Base-by-base conservation (phyloP, 2,113 vertebrate species). In the Actenoides hombroni region DNA sequence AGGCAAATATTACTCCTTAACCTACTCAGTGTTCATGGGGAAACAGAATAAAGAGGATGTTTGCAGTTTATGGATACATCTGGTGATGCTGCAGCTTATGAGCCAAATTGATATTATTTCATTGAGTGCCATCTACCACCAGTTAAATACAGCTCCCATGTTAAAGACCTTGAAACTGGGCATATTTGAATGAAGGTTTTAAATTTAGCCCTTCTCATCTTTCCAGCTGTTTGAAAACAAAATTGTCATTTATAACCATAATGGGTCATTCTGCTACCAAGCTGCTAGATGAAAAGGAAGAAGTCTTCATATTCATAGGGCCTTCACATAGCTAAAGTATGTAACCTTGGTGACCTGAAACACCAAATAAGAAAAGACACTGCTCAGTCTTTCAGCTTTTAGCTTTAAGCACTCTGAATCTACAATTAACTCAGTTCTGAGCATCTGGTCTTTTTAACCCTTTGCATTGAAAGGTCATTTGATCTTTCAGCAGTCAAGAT, bases 381-480 rank as follows among this genome's bases (percentile, higher is more conserved):
- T 9, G 9, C 35, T 83, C 51, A 51, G 60, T 39, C 74, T 91
- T 92, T 89, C 61, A 84, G 31, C 7, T 39, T 93, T 77, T 86
- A 63, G 33, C 29, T 90, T 77, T 51, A 69, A 69, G 82, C 35
- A 69, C 63, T 96, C 76, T 82, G 56, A 95, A 96, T 95, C 57
- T 35, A 92, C 73, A 92, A 94, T 87, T 76, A 95, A 91, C 79
- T 96, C 83, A 83, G 2, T 95, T 81, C 92, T 83, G 39, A 86
- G 53, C 93, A 96, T 92, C 91, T 97, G 90, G 40, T 97, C 90
- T 90, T 92, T 94, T 96, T 93, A 97, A 97, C 70, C 65, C 68
- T 64, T 71, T 76, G 82, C 23, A 54, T 40, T 49, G 85, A 96
- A 53, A 83, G 40, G 59, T 86, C 60, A 73, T 79, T 84, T 73